Base-by-base conservation (phyloP, 2,888 invertebrate genomes). In the Parthenolecanium corni region DNA sequence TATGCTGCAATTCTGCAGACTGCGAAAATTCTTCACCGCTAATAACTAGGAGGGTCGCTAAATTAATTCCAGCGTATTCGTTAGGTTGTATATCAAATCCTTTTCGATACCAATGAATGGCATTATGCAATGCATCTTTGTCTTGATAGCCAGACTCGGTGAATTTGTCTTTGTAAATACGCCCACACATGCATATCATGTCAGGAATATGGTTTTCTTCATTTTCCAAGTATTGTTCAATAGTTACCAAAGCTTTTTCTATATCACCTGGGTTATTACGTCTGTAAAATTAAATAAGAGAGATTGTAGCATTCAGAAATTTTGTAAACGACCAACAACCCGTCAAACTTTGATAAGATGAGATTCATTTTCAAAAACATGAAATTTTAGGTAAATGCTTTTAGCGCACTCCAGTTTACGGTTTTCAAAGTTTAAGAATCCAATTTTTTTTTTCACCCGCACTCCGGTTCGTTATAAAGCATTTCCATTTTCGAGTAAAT, bases 51-150 rank as follows among this genome's bases (percentile, higher is more conserved):
- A 98, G 78, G 1, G 98, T 98, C 40, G 97, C 97, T 70, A 98
- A 80, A 78, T 98, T 98, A 66, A 98, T 96, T 63, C 97, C 98
- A 24, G 97, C 96, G 77, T 97, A 98, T 77, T 97, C 97, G 74
- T 97, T 94, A 1, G 96, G 97, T 73, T 97, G 96, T 52, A 95
- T 88, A 75, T 96, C 93, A 74, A 98, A 98, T 53, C 94, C 95
- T 75, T 92, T 90, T 69, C 94, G 80, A 73, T 96, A 96, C 98
- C 97, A 97, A 74, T 88, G 83, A 69, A 97, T 97, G 57, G 98
- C 97, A 76, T 87, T 85, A 61, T 86, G 82, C 69, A 97, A 78
- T 72, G 92, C 91, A 52, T 87, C 86, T 68, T 82, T 80, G 73
- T 98, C 96, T 2, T 80, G 80, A 73, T 95, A 94, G 68, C 87